Conservation (phyloP, 1,140 invertebrate species). For the Leptonema lineaticorne region DNA sequence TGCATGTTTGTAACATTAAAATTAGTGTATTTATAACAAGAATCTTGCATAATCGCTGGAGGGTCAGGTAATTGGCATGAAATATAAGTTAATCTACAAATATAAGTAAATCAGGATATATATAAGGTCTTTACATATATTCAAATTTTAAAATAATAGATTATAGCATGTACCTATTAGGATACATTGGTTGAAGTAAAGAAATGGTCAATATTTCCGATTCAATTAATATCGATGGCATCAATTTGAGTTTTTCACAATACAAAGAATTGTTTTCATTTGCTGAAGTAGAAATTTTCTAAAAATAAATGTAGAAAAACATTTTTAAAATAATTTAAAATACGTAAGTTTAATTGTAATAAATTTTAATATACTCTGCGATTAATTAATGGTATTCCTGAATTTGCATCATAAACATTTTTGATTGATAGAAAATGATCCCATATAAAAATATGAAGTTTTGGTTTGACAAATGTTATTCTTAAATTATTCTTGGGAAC, state of each 20-base stretch:
- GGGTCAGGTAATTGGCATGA: slow-evolving; percentile 34
- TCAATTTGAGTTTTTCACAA: slow-evolving; percentile 27
- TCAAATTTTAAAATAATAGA: too few relatives aligned
- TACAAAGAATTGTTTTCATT: background rate
- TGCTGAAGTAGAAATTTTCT: slow-evolving; percentile 15
- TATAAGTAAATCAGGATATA: too few relatives aligned
- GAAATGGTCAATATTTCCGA: slow-evolving; percentile 11
- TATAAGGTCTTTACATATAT: too few relatives aligned
- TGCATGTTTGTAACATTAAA: slow-evolving; percentile 24
- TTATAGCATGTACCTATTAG: slow-evolving; percentile 33
- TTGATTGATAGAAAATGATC: slow-evolving; percentile 50
- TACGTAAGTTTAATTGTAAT: background rate
- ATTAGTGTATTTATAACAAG: slow-evolving; percentile 29
- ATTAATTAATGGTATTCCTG: background rate
- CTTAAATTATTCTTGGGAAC: slow-evolving; percentile 58
- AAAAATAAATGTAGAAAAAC: slow-evolving; percentile 20
- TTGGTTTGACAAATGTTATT: slow-evolving; percentile 57
- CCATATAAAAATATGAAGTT: slow-evolving; percentile 59
- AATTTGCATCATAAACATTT: background rate
- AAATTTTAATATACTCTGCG: background rate
- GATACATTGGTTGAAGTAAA: slow-evolving; percentile 34
- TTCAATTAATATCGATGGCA: slow-evolving; percentile 32
- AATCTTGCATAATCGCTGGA: slow-evolving; percentile 29
- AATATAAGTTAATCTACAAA: slow-evolving; percentile 38
- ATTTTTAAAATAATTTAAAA: background rate